Evolutionary conservation across 1,140 invertebrate species (phyloP), one percentile per base, ranked within the genome.

Genomic region (Melitaea cinxia): DNA sequence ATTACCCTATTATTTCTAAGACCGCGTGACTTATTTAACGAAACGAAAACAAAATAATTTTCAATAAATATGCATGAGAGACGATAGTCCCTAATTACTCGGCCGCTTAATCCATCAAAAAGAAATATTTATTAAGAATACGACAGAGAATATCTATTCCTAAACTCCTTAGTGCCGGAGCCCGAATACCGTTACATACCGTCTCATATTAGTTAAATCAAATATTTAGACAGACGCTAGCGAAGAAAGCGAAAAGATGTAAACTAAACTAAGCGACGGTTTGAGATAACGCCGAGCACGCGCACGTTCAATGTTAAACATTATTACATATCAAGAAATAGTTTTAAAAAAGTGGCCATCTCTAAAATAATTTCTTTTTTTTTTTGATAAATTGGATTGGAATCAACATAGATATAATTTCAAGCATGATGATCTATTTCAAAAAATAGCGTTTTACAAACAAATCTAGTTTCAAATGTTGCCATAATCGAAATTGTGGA

Each of bases 151-250:
- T 52, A 30, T 26, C 26, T 49, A 33, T 52, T 55, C 49, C 53
- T 39, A 57, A 23, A 19, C 19, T 19, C 26, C 12, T 19, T 12
- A 19, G 53, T 54, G 62, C 57, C 42, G 23, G 52, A 54, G 37
- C 62, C 68, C 62, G 68, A 65, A 72, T 72, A 52, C 64, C 54
- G 61, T 55, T 66, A 21, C 54, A 57, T 28, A 70, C 54, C 45
- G 33, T 53, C 70, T 57, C 66, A 68, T 76, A 82, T 82, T 82
- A 82, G 67, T 65, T 58, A 68, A 73, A 24, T 70, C 68, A 81
- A 83, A 82, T 81, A 82, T 83, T 85, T 83, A 80, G 68, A 77
- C 75, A 71, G 65, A 62, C 56, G 67, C 35, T 57, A 65, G 57
- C 66, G 64, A 63, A 63, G 61, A 63, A 63, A 63, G 61, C 61